phyloP scores from a whole-genome alignment of 92 coral and sea anemone species.

The Pocillopora meandrina region DNA sequence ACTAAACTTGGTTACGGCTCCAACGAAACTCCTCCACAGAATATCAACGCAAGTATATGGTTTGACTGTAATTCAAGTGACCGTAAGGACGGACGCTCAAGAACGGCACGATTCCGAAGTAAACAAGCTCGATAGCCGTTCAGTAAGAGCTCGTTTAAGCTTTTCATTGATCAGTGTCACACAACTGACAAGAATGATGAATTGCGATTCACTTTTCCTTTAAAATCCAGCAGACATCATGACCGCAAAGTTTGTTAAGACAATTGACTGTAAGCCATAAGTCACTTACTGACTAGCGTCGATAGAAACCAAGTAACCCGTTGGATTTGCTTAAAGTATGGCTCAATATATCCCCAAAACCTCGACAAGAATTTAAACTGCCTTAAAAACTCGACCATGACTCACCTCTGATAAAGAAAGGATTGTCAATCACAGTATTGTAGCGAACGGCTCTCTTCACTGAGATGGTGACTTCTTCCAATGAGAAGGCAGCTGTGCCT shows the following conservation, averaged over 20 bases:
- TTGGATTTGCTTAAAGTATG: constrained; percentile 22
- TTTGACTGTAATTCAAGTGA: too few species aligned
- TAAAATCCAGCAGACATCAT: constrained; percentile 1
- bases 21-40: too few species aligned
- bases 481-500: background rate
- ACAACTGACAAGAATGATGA: constrained; percentile 3
- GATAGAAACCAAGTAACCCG: background rate
- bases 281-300: background rate
- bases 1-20: too few species aligned
- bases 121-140: constrained; percentile 6
- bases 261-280: background rate
- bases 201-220: background rate
- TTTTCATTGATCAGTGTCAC: background rate
- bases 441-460: background rate
- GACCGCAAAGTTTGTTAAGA: background rate
- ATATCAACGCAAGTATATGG: too few species aligned
- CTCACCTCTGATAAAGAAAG: constrained; percentile 13
- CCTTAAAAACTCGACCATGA: background rate
- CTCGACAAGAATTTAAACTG: background rate
- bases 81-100: background rate
- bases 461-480: background rate
- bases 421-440: background rate
- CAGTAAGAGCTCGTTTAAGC: background rate
- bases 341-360: background rate
- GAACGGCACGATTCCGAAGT: background rate